A percentile compares a stretch with the other conserved stretches of the same genome.
Conservation (phyloP, 1,140 invertebrate genomes). For the Drosophila azteca region DNA sequence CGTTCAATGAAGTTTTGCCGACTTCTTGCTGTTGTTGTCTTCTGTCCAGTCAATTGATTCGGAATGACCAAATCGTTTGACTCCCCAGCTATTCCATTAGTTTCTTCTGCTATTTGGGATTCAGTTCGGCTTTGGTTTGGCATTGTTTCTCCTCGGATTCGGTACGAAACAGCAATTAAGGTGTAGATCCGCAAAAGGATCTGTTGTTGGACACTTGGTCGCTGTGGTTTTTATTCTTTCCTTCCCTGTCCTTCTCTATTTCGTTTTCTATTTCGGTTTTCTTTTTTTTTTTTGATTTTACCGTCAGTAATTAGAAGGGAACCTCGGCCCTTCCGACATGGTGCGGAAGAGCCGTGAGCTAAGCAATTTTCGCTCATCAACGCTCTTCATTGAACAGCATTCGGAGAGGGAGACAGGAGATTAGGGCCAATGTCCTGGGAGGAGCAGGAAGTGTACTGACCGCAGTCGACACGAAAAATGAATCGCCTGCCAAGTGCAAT, state of each 20-base stretch:
- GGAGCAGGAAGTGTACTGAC: conserved; percentile 68
- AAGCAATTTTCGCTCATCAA: conserved; percentile 69
- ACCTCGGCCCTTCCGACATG: conserved; percentile 5
- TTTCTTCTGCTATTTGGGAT: conserved; percentile 34
- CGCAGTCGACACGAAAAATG: conserved; percentile 69
- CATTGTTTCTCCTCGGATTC: conserved; percentile 1
- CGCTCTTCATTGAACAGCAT: conserved; percentile 7
- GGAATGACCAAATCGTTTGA: conserved; percentile 70
- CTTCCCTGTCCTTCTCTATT: no score
- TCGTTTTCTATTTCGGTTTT: conserved; percentile 18
- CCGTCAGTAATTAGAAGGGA: conserved; percentile 39
- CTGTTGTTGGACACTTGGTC: conserved; percentile 38
- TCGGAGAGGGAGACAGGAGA: conserved; percentile 16
- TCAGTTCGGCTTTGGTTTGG: background rate
- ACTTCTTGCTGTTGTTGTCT: conserved; percentile 2
- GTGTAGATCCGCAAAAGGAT: conserved; percentile 73
- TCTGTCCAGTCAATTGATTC: conserved; percentile 61
- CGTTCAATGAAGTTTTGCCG: conserved; percentile 38
- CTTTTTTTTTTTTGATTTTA: conserved; percentile 53
- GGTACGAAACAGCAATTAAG: conserved; percentile 59
- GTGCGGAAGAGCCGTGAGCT: conserved; percentile 30
- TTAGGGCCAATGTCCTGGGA: conserved; percentile 52
- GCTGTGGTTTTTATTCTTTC: conserved; percentile 40
- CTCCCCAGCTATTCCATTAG: conserved; percentile 62
- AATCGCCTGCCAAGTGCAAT: conserved; percentile 73